These are phyloP conservation scores for Zaprionus inermis DNA, from an alignment of 1,140 invertebrate species.

Conservation along the genomic window DNA sequence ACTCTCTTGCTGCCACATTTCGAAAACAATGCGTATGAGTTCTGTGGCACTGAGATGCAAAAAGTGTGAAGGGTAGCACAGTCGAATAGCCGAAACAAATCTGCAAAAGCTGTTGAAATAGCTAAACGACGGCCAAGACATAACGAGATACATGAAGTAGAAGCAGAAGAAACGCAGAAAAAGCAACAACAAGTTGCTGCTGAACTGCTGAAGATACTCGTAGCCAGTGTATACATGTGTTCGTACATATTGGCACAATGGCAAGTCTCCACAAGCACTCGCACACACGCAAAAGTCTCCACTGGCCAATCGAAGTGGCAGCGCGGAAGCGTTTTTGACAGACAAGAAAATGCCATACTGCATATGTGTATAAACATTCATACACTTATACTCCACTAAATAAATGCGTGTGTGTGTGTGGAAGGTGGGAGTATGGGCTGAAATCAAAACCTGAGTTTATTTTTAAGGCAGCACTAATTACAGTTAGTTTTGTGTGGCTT, in stretches of 20 bases:
- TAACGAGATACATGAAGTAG: constrained; percentile 25
- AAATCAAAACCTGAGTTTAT: constrained; percentile 44
- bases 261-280: constrained; percentile 41
- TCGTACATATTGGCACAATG: constrained; percentile 51
- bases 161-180: constrained; percentile 48
- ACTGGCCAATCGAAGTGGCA: constrained; percentile 51
- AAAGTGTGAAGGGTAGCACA: constrained; percentile 44
- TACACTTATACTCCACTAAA: background rate
- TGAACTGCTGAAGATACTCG: constrained; percentile 66
- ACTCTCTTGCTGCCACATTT: constrained; percentile 14
- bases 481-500: constrained; percentile 62
- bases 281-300: constrained; percentile 50
- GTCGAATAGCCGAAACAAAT: constrained; percentile 23
- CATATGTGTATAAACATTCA: constrained; percentile 20
- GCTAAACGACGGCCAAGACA: constrained; percentile 31
- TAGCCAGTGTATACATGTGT: constrained; percentile 30
- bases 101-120: constrained; percentile 26
- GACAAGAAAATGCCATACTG: constrained; percentile 55
- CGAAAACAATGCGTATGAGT: constrained; percentile 46
- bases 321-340: constrained; percentile 46
- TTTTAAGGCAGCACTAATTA: constrained; percentile 57
- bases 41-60: constrained; percentile 62
- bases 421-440: constrained; percentile 23
- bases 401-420: background rate
- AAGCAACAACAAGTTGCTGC: constrained; percentile 76